Conservation (phyloP, 1,140 invertebrate genomes). For the Zelostemma sp. region DNA sequence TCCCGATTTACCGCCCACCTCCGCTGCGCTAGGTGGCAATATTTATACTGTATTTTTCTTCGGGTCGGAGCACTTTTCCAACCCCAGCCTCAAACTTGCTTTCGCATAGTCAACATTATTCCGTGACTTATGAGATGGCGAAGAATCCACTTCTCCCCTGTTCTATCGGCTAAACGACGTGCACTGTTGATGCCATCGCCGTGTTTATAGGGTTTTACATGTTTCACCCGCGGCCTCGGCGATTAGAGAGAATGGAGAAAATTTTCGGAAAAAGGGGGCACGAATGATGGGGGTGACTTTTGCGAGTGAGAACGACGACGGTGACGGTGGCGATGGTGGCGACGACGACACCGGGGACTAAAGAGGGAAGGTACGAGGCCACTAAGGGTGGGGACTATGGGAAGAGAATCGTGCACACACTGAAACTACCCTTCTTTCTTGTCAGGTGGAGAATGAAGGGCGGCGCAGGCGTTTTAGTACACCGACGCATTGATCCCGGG, state of each 20-base stretch:
- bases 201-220: not conserved
- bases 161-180: no score
- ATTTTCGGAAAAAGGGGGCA: slow-evolving; percentile 53
- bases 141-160: no score
- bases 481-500: slow-evolving; percentile 67
- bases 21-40: no score
- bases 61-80: no score
- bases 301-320: slow-evolving; percentile 3
- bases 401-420: slow-evolving; percentile 13
- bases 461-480: slow-evolving; percentile 66
- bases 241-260: slow-evolving; percentile 2
- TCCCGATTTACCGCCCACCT: no score
- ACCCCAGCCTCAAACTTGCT: no score
- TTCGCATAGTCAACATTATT: no score
- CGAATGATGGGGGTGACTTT: slow-evolving; percentile 31
- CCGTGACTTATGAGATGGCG: no score
- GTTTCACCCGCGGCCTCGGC: not conserved
- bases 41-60: no score
- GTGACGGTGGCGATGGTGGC: slow-evolving; percentile 37
- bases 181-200: no score
- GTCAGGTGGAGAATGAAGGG: slow-evolving; percentile 27
- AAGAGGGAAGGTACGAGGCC: slow-evolving; percentile 12
- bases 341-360: slow-evolving; percentile 13
- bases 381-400: slow-evolving; percentile 10
- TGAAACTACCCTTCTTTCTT: slow-evolving; percentile 16